Conservation (phyloP, 2,888 invertebrate species). For the Idaea aversata region DNA sequence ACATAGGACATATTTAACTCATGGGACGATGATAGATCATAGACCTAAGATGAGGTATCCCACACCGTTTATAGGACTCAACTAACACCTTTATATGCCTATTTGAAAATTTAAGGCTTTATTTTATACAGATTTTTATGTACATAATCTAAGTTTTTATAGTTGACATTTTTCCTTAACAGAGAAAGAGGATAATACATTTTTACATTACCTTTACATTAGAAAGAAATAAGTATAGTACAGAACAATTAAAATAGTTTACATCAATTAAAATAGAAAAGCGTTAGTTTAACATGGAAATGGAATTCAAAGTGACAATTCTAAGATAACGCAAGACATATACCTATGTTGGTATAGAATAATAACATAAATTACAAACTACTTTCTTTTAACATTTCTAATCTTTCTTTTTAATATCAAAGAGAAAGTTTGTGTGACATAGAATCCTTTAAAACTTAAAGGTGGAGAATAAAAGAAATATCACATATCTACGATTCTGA, state of each 20-base stretch:
- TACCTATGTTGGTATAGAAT: background rate
- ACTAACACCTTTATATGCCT: too few species aligned
- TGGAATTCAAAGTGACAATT: background rate
- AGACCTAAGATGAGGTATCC: too few species aligned
- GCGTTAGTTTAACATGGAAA: background rate
- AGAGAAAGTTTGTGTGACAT: background rate
- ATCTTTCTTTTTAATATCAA: too few species aligned
- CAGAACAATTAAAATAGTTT: background rate
- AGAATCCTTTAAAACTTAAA: background rate
- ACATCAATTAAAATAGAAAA: background rate
- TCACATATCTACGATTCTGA: too few species aligned
- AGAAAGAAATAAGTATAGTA: too few species aligned
- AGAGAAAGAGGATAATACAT: background rate
- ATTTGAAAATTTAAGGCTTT: too few species aligned
- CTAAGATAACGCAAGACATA: background rate
- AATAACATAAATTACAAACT: background rate
- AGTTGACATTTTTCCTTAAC: background rate
- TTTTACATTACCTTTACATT: background rate
- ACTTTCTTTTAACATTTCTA: background rate
- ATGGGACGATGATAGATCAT: too few species aligned
- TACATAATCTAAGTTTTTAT: too few species aligned
- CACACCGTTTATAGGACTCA: too few species aligned
- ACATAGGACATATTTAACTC: too few species aligned
- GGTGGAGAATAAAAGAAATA: background rate
- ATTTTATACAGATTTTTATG: too few species aligned